A percentile compares a stretch with the other conserved stretches of the same genome.
Evolutionary conservation across 2,113 vertebrate genomes (phyloP).

Genomic region (Bucco capensis): DNA sequence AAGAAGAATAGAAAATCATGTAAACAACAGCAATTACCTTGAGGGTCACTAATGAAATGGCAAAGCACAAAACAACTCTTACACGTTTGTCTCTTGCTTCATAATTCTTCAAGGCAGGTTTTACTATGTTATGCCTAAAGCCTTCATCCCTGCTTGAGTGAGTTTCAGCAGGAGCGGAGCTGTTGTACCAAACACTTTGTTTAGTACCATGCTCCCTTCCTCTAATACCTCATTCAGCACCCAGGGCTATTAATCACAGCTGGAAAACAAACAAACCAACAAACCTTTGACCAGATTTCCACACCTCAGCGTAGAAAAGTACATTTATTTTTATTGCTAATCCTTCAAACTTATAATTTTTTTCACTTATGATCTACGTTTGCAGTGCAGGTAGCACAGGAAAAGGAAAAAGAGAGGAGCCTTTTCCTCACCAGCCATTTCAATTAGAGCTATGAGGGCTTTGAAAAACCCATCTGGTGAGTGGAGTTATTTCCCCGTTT

Average conservation of each 20-base stretch:
- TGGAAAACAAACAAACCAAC: not conserved
- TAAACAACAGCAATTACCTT: not conserved
- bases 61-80: not conserved
- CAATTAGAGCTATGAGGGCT: not conserved
- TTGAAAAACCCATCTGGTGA: not conserved
- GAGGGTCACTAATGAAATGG: not conserved
- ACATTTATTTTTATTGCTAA: not conserved
- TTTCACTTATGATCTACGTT: not conserved
- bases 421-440: conserved; percentile 52
- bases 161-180: not conserved
- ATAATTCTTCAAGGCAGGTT: not conserved
- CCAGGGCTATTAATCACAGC: not conserved
- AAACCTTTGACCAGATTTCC: not conserved
- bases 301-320: not conserved
- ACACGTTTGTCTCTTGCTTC: not conserved
- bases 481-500: not conserved
- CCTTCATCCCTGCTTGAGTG: not conserved
- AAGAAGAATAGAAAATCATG: not conserved
- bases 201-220: not conserved
- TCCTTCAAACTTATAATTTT: not conserved
- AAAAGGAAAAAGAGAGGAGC: conserved; percentile 10
- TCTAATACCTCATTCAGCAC: not conserved
- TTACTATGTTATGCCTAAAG: not conserved
- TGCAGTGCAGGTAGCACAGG: not conserved
- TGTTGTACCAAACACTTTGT: not conserved